Conservation (phyloP, 2,797 vertebrate genomes). For the Ptychadena robeensis region DNA sequence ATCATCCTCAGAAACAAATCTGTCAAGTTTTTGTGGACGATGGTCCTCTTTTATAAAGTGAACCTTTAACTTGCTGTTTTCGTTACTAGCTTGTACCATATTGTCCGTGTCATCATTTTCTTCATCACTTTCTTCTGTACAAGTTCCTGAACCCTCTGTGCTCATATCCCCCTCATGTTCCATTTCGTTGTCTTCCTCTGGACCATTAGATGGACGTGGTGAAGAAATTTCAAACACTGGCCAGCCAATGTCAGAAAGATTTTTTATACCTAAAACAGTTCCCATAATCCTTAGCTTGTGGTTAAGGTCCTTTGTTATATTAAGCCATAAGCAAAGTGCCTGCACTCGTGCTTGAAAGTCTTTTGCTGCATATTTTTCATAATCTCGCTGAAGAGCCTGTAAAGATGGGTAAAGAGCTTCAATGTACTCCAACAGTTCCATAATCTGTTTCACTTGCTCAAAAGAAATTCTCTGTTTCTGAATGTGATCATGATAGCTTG, state of each 20-base stretch:
- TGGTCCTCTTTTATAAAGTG: slow-evolving; percentile 74
- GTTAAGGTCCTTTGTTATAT: slow-evolving; percentile 98
- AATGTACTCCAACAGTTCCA: slow-evolving; percentile 94
- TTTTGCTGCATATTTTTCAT: slow-evolving; percentile 92
- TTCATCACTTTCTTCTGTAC: slow-evolving; percentile 83
- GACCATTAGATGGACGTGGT: slow-evolving; percentile 86
- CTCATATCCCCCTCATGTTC: slow-evolving; percentile 78
- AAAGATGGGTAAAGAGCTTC: slow-evolving; percentile 97
- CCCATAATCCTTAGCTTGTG: slow-evolving; percentile 98
- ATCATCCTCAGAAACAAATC: slow-evolving; percentile 86
- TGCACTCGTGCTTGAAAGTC: slow-evolving; percentile 99
- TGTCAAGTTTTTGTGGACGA: slow-evolving; percentile 74
- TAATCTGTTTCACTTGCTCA: slow-evolving; percentile 95
- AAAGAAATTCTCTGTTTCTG: slow-evolving; percentile 92
- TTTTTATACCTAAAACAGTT: slow-evolving; percentile 93
- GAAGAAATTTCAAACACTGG: slow-evolving; percentile 98
- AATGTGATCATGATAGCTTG: slow-evolving; percentile 87
- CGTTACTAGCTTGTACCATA: slow-evolving; percentile 59
- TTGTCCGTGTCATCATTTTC: slow-evolving; percentile 73
- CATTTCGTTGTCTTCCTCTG: slow-evolving; percentile 80
- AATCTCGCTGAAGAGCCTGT: slow-evolving; percentile 95
- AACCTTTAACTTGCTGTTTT: slow-evolving; percentile 70
- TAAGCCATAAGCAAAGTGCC: slow-evolving; percentile 98
- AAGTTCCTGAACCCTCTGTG: slow-evolving; percentile 83
- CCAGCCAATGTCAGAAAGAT: slow-evolving; percentile 95